phyloP scores from a whole-genome alignment of 2,113 vertebrate species.

The Aldabrachelys gigantea region DNA sequence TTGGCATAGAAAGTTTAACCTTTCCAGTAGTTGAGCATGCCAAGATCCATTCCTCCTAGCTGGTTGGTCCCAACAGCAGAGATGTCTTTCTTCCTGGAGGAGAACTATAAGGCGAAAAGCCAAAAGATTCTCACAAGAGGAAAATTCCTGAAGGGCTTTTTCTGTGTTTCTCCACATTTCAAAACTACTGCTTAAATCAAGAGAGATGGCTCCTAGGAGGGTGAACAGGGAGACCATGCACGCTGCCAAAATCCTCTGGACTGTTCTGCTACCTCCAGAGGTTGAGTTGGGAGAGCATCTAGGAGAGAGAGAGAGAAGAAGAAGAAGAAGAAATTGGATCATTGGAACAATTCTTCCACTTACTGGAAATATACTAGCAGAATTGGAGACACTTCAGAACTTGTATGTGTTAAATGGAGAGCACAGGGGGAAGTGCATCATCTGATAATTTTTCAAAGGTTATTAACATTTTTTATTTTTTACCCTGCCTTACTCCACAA shows the following conservation, averaged over 20 bases:
- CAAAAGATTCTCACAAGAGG: slow-evolving; percentile 78
- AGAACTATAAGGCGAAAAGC: slow-evolving; percentile 69
- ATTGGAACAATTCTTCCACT: neutral
- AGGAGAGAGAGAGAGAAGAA: neutral
- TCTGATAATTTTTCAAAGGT: neutral
- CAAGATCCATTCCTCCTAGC: neutral
- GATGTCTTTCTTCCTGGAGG: slow-evolving; percentile 78
- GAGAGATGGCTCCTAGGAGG: slow-evolving; percentile 81
- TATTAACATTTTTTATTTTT: neutral
- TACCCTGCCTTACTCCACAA: neutral
- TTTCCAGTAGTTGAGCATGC: neutral
- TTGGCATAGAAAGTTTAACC: slow-evolving; percentile 66
- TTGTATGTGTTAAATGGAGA: neutral
- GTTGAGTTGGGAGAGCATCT: slow-evolving; percentile 68
- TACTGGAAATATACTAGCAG: neutral
- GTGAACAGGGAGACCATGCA: slow-evolving; percentile 84
- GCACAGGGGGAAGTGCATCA: neutral
- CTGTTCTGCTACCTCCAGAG: slow-evolving; percentile 70
- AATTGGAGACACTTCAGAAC: neutral
- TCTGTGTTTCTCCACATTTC: slow-evolving; percentile 75
- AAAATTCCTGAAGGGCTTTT: slow-evolving; percentile 74
- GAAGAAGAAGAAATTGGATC: neutral
- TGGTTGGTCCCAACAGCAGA: slow-evolving; percentile 30
- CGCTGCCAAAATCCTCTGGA: slow-evolving; percentile 79
- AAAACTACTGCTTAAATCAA: slow-evolving; percentile 80